Percentiles rank a stretch among this genome's conserved stretches.
Evolutionary conservation across 1,140 invertebrate genomes (phyloP).

Genomic region (Sitobion miscanthi): DNA sequence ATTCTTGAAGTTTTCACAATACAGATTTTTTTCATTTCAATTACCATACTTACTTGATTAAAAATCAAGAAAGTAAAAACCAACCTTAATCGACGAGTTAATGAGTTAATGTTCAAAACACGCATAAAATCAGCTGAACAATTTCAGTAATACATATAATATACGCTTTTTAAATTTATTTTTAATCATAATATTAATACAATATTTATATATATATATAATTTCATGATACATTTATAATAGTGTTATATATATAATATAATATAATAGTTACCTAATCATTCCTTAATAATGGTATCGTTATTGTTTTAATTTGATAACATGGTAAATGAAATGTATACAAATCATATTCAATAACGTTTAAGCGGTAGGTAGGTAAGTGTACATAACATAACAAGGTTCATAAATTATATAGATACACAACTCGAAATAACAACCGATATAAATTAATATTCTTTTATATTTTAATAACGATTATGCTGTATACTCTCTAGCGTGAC

Average conservation of each 20-base stretch:
- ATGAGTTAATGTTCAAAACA: not conserved
- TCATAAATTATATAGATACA: not conserved
- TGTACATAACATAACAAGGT: not conserved
- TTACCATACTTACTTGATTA: too few relatives aligned
- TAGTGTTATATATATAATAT: not conserved
- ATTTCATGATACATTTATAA: not conserved
- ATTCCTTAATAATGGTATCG: not conserved
- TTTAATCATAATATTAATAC: slow-evolving; percentile 4
- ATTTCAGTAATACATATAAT: not conserved
- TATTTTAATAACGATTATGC: slow-evolving; percentile 8
- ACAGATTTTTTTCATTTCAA: too few relatives aligned
- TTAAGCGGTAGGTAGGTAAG: not conserved
- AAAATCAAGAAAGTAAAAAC: not conserved
- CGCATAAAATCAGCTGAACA: not conserved
- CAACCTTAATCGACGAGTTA: not conserved
- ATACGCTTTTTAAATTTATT: slow-evolving; percentile 23
- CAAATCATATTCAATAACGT: not conserved
- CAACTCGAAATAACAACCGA: not conserved
- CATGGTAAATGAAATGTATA: not conserved
- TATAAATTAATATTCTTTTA: not conserved
- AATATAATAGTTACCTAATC: not conserved
- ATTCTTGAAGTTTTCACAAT: too few relatives aligned
- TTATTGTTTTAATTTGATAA: not conserved
- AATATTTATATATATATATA: not conserved
- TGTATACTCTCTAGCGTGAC: not conserved